Conservation (phyloP, 1,140 invertebrate species). For the Drosophila equinoxialis region DNA sequence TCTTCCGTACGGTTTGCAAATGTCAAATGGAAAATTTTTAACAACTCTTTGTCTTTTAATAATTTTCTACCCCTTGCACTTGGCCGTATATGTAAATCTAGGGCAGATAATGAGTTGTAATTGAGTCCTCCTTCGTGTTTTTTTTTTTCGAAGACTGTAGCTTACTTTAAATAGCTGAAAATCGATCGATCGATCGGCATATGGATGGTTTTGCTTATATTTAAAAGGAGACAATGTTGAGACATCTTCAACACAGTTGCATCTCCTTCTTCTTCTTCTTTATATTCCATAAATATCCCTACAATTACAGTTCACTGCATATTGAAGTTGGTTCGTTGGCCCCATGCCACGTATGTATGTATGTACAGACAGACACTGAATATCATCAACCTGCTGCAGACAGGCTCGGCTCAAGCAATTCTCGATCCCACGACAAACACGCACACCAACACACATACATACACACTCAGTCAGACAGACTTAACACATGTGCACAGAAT, state of each 20-base stretch:
- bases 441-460: constrained; percentile 25
- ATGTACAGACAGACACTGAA: constrained; percentile 37
- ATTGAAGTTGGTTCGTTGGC: constrained; percentile 64
- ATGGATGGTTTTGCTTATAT: not conserved
- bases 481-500: constrained; percentile 57
- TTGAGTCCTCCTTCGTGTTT: too few species aligned
- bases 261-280: constrained; percentile 13
- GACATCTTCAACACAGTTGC: not conserved
- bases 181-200: not conserved
- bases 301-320: constrained; percentile 65
- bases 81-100: too few species aligned
- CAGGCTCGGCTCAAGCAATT: constrained; percentile 57
- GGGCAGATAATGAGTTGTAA: too few species aligned
- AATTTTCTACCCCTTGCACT: too few species aligned
- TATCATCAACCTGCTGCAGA: constrained; percentile 70
- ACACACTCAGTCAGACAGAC: constrained; percentile 41
- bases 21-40: too few species aligned
- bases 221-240: not conserved
- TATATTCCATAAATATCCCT: constrained; percentile 52
- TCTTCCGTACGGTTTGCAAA: too few species aligned
- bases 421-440: constrained; percentile 60
- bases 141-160: too few species aligned
- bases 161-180: too few species aligned
- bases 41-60: too few species aligned
- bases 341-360: constrained; percentile 70